Conservation (phyloP, 2,113 vertebrate genomes). For the Hydropotes inermis region DNA sequence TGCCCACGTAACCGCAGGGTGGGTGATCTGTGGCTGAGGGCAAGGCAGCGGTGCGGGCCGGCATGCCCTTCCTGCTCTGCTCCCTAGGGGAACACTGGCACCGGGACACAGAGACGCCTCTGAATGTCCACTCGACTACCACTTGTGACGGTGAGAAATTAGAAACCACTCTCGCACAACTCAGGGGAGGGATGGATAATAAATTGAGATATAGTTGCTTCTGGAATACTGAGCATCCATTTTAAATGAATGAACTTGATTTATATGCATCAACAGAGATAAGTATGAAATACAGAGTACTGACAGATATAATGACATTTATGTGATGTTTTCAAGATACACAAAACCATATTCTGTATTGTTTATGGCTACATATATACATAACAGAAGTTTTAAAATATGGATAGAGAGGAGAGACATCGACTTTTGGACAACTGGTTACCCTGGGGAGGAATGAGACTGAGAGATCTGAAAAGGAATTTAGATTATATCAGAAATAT, state of each 20-base stretch:
- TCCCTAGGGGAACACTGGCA: not conserved
- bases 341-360: not conserved
- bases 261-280: not conserved
- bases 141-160: not conserved
- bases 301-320: not conserved
- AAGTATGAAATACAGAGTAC: not conserved
- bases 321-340: not conserved
- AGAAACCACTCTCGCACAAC: not conserved
- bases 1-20: not conserved
- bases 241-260: not conserved
- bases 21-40: not conserved
- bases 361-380: not conserved
- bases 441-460: not conserved
- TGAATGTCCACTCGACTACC: not conserved
- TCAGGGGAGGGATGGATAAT: not conserved
- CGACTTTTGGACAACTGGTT: not conserved
- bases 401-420: not conserved
- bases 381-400: not conserved
- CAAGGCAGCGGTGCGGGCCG: not conserved
- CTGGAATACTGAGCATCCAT: not conserved
- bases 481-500: not conserved
- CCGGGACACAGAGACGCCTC: fast-evolving
- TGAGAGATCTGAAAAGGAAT: not conserved
- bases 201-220: not conserved
- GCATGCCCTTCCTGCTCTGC: fast-evolving